These are phyloP conservation scores for Oxytorus armatus DNA, from an alignment of 2,888 invertebrate genomes.

Conservation along the genomic window DNA sequence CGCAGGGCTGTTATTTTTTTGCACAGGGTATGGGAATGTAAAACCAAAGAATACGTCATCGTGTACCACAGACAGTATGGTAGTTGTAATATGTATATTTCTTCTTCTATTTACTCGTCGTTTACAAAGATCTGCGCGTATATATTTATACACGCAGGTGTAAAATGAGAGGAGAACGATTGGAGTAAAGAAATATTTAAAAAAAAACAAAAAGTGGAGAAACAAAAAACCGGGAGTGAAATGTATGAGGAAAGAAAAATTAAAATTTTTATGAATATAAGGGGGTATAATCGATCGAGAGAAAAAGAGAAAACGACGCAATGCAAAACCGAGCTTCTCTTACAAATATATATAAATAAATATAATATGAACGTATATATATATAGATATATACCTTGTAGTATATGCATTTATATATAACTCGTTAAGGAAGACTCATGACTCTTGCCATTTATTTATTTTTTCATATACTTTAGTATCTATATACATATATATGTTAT, in stretches of 20 bases:
- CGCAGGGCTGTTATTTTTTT: slow-evolving; percentile 30
- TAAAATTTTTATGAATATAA: slow-evolving; percentile 19
- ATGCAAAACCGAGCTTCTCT: slow-evolving; percentile 51
- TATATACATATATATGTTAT: too few relatives aligned
- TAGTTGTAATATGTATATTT: slow-evolving; percentile 43
- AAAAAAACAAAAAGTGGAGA: slow-evolving; percentile 23
- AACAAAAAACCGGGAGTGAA: slow-evolving; percentile 38
- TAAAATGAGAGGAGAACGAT: slow-evolving; percentile 59
- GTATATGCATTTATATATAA: slow-evolving; percentile 72
- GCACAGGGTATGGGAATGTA: slow-evolving; percentile 7
- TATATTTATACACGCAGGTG: slow-evolving; percentile 64
- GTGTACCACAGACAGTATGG: neutral
- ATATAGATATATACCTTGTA: too few relatives aligned
- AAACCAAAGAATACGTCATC: slow-evolving; percentile 41
- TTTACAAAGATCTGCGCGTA: slow-evolving; percentile 59
- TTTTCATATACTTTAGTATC: too few relatives aligned
- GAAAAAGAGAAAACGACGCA: slow-evolving; percentile 60
- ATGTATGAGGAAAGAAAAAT: slow-evolving; percentile 28
- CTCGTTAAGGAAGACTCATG: slow-evolving; percentile 41
- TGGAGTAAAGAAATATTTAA: slow-evolving; percentile 66
- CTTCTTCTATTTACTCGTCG: slow-evolving; percentile 50
- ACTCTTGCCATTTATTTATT: slow-evolving; percentile 25
- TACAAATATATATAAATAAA: slow-evolving; percentile 45
- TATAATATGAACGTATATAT: slow-evolving; percentile 27
- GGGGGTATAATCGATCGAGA: slow-evolving; percentile 41